phyloP scores from a whole-genome alignment of 2,888 invertebrate genomes.

The Apodemia duryi region DNA sequence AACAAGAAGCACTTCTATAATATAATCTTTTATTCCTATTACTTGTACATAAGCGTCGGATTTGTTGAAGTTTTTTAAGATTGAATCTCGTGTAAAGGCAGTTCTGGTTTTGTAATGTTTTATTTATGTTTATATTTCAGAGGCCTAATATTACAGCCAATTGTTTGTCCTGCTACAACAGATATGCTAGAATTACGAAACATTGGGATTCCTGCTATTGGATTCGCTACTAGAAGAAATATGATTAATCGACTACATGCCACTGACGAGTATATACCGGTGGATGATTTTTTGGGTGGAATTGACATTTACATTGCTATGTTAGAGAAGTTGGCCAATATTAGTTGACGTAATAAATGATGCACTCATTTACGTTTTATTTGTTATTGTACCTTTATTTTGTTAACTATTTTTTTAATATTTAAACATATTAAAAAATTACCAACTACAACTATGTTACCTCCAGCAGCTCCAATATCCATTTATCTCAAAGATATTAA shows the following conservation, averaged over 20 bases:
- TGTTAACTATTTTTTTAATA: no score
- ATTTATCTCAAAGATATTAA: no score
- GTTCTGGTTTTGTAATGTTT: background rate
- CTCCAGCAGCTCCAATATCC: no score
- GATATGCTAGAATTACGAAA: slow-evolving; percentile 51
- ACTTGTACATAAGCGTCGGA: no score
- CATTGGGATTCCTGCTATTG: slow-evolving; percentile 51
- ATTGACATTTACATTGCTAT: slow-evolving; percentile 42
- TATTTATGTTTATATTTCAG: slow-evolving; percentile 37
- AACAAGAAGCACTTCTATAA: no score
- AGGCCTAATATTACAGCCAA: slow-evolving; percentile 41
- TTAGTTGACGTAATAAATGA: background rate
- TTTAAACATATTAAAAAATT: no score
- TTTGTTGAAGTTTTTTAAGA: no score
- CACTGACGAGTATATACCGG: slow-evolving; percentile 48
- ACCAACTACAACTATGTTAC: no score
- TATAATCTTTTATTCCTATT: no score
- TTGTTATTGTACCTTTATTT: no score
- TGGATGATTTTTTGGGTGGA: slow-evolving; percentile 46
- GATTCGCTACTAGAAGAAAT: slow-evolving; percentile 47
- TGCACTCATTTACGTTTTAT: no score
- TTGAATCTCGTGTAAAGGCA: no score
- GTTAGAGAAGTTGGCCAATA: background rate
- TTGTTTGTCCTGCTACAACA: slow-evolving; percentile 49
- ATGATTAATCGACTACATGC: slow-evolving; percentile 41